These are phyloP conservation scores for Monochamus alternatus DNA, from an alignment of 2,888 invertebrate genomes.

Conservation along the genomic window DNA sequence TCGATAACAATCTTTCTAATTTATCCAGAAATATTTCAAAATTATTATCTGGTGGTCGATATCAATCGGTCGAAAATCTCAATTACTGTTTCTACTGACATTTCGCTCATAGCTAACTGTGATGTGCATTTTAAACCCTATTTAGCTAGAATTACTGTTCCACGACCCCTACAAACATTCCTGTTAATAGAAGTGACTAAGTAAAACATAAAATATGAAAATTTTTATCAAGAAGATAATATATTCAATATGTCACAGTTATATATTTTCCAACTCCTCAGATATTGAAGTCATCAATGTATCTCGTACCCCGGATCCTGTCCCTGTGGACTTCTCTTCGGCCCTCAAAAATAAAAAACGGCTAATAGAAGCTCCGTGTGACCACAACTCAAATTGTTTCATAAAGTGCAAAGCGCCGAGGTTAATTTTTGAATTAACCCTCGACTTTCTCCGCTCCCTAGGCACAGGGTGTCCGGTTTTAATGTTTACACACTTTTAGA, in stretches of 20 bases:
- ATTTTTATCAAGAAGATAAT: conserved; percentile 2
- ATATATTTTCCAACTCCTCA: neutral
- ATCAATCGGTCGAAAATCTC: no score
- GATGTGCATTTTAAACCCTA: neutral
- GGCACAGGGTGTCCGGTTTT: no score
- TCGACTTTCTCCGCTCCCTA: no score
- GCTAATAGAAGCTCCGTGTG: conserved; percentile 7
- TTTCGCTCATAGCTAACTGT: no score
- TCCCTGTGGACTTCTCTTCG: neutral
- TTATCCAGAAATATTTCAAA: neutral
- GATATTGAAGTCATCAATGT: neutral
- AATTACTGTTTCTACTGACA: no score
- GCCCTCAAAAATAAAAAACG: neutral
- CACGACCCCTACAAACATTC: neutral
- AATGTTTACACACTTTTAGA: no score
- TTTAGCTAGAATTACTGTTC: neutral
- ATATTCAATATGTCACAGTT: neutral
- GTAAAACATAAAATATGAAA: conserved; percentile 9
- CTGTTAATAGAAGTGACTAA: conserved; percentile 4
- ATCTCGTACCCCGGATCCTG: neutral
- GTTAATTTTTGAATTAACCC: no score
- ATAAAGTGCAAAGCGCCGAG: no score
- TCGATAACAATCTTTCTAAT: neutral
- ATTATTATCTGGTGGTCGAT: neutral
- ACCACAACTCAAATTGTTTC: neutral